phyloP scores from a whole-genome alignment of 2,797 vertebrate genomes.

The Rachycentron canadum region DNA sequence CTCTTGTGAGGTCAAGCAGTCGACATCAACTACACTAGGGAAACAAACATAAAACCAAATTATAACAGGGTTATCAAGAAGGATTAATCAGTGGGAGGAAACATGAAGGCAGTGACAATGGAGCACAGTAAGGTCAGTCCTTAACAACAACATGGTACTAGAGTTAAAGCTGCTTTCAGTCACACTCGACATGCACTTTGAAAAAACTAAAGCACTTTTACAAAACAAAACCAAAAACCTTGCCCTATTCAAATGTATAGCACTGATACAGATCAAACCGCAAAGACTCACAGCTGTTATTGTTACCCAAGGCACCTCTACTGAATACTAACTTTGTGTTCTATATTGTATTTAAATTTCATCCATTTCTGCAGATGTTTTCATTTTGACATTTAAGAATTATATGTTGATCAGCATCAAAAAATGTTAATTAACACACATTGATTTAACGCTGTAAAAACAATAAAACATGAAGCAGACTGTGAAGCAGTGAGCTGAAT shows the following conservation, averaged over 20 bases:
- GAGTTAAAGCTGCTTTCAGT: constrained; percentile 7
- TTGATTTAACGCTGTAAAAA: constrained; percentile 29
- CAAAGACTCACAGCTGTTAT: not conserved
- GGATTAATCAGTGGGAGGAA: not conserved
- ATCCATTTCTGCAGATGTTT: not conserved
- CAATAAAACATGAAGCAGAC: constrained; percentile 23
- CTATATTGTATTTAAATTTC: not conserved
- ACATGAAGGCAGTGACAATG: not conserved
- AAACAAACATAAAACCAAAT: not conserved
- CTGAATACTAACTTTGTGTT: not conserved
- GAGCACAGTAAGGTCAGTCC: not conserved
- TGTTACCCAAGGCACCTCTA: not conserved
- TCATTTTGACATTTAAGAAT: constrained; percentile 3
- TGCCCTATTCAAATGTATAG: not conserved
- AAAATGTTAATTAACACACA: constrained; percentile 30
- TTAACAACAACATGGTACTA: not conserved
- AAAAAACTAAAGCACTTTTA: not conserved
- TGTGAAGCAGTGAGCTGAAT: not conserved
- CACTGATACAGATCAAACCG: not conserved
- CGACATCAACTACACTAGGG: not conserved
- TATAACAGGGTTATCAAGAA: not conserved
- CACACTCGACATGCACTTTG: not conserved
- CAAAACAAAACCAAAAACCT: not conserved
- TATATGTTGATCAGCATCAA: constrained; percentile 45
- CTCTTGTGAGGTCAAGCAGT: not conserved